phyloP scores from a whole-genome alignment of 2,888 invertebrate genomes.

The Athalia circularis region DNA sequence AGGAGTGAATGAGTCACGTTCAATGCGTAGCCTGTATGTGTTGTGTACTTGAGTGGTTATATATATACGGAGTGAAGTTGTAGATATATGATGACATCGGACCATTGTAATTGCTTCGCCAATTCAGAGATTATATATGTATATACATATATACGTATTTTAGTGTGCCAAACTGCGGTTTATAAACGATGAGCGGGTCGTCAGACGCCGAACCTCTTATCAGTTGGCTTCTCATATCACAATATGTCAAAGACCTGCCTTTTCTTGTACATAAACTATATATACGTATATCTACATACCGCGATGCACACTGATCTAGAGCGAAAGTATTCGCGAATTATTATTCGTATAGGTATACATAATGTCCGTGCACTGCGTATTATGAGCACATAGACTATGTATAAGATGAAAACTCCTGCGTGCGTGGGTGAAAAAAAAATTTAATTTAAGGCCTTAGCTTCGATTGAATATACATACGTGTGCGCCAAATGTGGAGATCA shows the following conservation, averaged over 20 bases:
- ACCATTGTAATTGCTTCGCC: conserved; percentile 35
- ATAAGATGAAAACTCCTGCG: too few relatives aligned
- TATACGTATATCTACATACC: not conserved
- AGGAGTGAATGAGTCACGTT: conserved; percentile 36
- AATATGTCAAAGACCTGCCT: not conserved
- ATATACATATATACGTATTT: not conserved
- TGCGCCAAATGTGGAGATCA: too few relatives aligned
- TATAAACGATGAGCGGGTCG: not conserved
- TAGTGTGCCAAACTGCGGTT: conserved; percentile 5
- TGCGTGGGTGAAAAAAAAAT: too few relatives aligned
- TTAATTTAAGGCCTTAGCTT: too few relatives aligned
- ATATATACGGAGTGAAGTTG: not conserved
- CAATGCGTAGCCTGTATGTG: conserved; percentile 30
- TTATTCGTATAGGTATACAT: too few relatives aligned
- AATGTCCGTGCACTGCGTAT: too few relatives aligned
- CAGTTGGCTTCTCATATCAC: not conserved
- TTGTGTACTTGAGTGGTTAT: conserved; percentile 20
- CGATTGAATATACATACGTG: too few relatives aligned
- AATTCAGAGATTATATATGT: conserved; percentile 11
- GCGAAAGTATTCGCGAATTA: too few relatives aligned
- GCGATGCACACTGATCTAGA: too few relatives aligned
- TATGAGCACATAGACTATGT: too few relatives aligned
- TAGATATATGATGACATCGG: conserved; percentile 38
- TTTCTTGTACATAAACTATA: not conserved
- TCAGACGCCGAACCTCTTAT: not conserved